Conservation (phyloP, 2,888 invertebrate species). For the Cordilura impudica region DNA sequence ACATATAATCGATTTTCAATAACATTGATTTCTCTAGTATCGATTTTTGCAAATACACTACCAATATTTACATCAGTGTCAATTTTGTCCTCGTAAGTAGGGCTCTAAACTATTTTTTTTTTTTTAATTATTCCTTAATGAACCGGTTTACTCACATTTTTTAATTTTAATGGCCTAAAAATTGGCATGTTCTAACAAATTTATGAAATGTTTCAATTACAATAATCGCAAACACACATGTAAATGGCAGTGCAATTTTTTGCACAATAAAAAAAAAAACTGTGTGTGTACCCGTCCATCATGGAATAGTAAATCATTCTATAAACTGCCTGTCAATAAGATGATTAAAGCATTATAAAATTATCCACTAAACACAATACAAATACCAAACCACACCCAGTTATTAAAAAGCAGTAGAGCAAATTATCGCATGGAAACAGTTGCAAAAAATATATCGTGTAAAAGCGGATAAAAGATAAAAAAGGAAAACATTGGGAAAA, state of each 20-base stretch:
- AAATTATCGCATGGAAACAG: conserved; percentile 52
- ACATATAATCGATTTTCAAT: too few relatives aligned
- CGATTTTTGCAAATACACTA: too few relatives aligned
- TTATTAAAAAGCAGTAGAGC: conserved; percentile 47
- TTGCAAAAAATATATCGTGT: conserved; percentile 23
- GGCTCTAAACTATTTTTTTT: too few relatives aligned
- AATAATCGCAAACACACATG: not conserved
- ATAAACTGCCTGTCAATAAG: conserved; percentile 57
- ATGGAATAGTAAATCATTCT: conserved; percentile 41
- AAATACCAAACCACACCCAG: conserved; percentile 52
- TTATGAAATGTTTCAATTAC: not conserved
- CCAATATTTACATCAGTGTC: too few relatives aligned
- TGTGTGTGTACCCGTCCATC: conserved; percentile 4
- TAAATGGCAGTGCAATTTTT: not conserved
- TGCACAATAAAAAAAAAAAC: not conserved
- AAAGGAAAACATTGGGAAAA: conserved; percentile 27
- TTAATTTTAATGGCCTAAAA: not conserved
- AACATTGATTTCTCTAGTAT: too few relatives aligned
- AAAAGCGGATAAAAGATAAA: not conserved
- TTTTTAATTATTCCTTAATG: too few relatives aligned
- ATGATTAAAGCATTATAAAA: conserved; percentile 63
- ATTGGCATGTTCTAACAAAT: not conserved
- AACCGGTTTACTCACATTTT: too few relatives aligned
- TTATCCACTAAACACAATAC: conserved; percentile 50
- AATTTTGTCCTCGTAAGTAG: too few relatives aligned